phyloP scores from a whole-genome alignment of 92 coral and sea anemone species.

The Chrysogorgia sp. region DNA sequence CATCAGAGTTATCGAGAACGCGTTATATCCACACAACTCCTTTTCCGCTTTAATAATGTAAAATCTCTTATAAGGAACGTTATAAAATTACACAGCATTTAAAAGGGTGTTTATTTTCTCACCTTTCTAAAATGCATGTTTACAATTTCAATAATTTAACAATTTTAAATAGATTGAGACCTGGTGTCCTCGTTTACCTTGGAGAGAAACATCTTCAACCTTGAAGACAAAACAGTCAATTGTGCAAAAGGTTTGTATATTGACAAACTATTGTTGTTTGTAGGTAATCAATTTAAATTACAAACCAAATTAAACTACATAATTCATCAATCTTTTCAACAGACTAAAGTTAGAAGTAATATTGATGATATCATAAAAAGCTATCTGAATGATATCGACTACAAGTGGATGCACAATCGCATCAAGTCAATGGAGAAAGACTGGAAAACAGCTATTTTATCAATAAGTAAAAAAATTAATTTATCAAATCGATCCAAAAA shows the following conservation, averaged over 20 bases:
- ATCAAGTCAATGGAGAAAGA: constrained; percentile 67
- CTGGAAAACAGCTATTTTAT: constrained; percentile 53
- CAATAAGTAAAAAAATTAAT: constrained; percentile 19
- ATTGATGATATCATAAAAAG: constrained; percentile 1
- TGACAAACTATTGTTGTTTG: background rate
- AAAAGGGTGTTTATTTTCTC: background rate
- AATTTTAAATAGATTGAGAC: constrained; percentile 69
- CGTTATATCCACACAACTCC: too few species aligned
- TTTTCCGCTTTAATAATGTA: too few species aligned
- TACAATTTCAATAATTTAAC: background rate
- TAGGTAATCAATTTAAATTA: too few species aligned
- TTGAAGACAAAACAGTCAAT: background rate
- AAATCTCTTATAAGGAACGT: too few species aligned
- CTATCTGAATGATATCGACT: constrained; percentile 44
- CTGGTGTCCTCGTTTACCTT: constrained; percentile 85
- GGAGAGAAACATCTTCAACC: constrained; percentile 57
- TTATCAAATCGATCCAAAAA: constrained; percentile 17
- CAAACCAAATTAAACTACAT: too few species aligned
- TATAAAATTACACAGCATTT: too few species aligned
- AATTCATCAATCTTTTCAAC: background rate
- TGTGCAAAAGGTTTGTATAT: constrained; percentile 27
- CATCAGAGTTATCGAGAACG: too few species aligned
- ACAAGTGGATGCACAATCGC: constrained; percentile 77
- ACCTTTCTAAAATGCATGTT: background rate
- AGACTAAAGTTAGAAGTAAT: constrained; percentile 8